Evolutionary conservation across 2,888 invertebrate species (phyloP).

Genomic region (Cactoblastis cactorum): DNA sequence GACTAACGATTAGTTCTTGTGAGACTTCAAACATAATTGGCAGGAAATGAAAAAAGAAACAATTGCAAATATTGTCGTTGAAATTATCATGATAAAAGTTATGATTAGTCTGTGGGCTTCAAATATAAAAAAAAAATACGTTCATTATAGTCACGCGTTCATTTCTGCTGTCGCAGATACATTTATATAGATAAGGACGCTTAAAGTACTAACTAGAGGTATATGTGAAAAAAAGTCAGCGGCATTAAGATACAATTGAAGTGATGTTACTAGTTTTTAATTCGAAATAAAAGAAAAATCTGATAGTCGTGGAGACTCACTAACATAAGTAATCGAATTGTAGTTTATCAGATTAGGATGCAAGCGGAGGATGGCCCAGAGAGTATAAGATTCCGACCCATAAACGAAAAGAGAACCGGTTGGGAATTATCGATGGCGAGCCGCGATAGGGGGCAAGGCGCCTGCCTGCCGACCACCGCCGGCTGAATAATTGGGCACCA

Average conservation of each 20-base stretch:
- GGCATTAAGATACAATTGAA: no score
- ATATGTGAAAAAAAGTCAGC: no score
- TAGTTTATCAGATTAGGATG: slow-evolving; percentile 11
- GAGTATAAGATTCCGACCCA: slow-evolving; percentile 34
- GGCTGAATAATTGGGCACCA: slow-evolving; percentile 74
- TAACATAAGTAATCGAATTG: slow-evolving; percentile 5
- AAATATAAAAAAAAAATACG: not conserved
- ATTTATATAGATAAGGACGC: not conserved
- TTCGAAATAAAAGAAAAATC: not conserved
- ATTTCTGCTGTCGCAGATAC: not conserved
- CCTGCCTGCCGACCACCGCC: slow-evolving; percentile 70
- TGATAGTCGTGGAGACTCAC: not conserved
- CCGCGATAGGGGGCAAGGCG: slow-evolving; percentile 72
- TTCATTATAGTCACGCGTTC: no score
- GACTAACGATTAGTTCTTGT: slow-evolving; percentile 5
- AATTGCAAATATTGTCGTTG: slow-evolving; percentile 1
- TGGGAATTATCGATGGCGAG: slow-evolving; percentile 70
- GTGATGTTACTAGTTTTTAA: not conserved
- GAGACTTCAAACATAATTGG: not conserved
- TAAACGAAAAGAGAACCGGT: slow-evolving; percentile 72
- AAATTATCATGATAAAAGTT: not conserved
- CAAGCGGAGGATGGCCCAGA: slow-evolving; percentile 2
- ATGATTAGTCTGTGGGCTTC: not conserved
- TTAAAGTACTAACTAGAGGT: not conserved
- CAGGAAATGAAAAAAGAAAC: slow-evolving; percentile 9